Conservation (phyloP, 2,113 vertebrate genomes). For the Entelurus aequoreus region DNA sequence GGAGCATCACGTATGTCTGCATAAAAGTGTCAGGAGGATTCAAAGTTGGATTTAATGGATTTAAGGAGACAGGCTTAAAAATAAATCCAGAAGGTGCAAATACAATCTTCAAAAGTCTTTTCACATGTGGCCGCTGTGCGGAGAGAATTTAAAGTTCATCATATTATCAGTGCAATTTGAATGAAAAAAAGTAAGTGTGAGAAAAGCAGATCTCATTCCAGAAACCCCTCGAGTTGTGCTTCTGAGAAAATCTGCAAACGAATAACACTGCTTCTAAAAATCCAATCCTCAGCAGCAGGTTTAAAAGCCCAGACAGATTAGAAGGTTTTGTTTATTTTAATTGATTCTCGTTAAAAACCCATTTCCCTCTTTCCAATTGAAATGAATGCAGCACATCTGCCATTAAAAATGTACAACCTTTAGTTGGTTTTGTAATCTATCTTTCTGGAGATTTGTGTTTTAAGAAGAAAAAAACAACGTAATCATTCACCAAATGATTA, state of each 20-base stretch:
- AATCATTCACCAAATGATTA: constrained; percentile 21
- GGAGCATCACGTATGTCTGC: constrained; percentile 55
- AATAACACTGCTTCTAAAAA: constrained; percentile 32
- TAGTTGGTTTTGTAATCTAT: constrained; percentile 21
- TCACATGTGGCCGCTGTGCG: constrained; percentile 53
- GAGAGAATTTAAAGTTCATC: constrained; percentile 42
- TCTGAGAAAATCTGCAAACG: constrained; percentile 40
- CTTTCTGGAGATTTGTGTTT: constrained; percentile 9
- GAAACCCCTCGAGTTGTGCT: constrained; percentile 3
- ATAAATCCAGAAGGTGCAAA: constrained; percentile 51
- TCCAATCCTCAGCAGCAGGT: constrained; percentile 28
- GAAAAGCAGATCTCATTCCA: constrained; percentile 24
- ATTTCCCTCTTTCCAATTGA: constrained; percentile 33
- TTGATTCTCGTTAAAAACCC: constrained; percentile 34
- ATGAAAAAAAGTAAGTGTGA: constrained; percentile 10
- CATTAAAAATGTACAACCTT: constrained; percentile 46
- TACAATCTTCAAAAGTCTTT: constrained; percentile 53
- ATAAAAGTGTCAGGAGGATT: constrained; percentile 38
- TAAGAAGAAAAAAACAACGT: constrained; percentile 7
- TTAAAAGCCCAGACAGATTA: constrained; percentile 49
- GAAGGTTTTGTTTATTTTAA: constrained; percentile 43
- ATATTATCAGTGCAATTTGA: constrained; percentile 10
- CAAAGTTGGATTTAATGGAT: constrained; percentile 57
- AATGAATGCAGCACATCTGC: constrained; percentile 43
- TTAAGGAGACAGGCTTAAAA: constrained; percentile 48